Percentiles rank a stretch among this genome's conserved stretches.
Conservation (phyloP, 2,888 invertebrate genomes). For the Andrena marginata region DNA sequence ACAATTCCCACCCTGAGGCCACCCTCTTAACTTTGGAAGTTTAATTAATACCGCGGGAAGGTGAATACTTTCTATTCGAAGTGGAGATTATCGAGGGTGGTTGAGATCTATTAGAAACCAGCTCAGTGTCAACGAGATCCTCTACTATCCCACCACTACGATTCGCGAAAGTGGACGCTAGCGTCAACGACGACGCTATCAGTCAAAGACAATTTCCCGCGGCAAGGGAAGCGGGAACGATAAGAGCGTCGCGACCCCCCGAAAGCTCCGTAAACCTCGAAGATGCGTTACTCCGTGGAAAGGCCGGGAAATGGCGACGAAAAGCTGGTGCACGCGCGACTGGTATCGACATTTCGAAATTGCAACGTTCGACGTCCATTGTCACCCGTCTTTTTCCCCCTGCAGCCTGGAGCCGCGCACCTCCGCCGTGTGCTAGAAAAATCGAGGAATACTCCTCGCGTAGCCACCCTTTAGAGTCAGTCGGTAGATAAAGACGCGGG, state of each 20-base stretch:
- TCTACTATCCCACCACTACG: too few species aligned
- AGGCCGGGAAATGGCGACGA: constrained; percentile 35
- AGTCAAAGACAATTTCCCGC: neutral
- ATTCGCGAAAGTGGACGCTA: neutral
- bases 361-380: constrained; percentile 80
- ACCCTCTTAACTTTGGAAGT: constrained; percentile 31
- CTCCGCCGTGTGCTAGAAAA: constrained; percentile 54
- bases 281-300: constrained; percentile 35
- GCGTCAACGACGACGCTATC: neutral
- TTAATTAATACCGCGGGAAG: constrained; percentile 38
- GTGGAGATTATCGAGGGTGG: too few species aligned
- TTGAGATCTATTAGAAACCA: too few species aligned
- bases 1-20: neutral
- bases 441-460: constrained; percentile 52
- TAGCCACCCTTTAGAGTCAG: constrained; percentile 1
- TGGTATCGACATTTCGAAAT: constrained; percentile 83
- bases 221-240: neutral
- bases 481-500: constrained; percentile 46
- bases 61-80: too few species aligned
- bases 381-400: constrained; percentile 72
- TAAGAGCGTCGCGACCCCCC: constrained; percentile 13
- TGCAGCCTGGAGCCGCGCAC: constrained; percentile 16
- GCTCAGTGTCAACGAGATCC: too few species aligned
- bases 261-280: neutral
- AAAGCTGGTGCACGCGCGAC: constrained; percentile 59